These are phyloP conservation scores for Eristalis pertinax DNA, from an alignment of 2,888 invertebrate species.

Conservation along the genomic window DNA sequence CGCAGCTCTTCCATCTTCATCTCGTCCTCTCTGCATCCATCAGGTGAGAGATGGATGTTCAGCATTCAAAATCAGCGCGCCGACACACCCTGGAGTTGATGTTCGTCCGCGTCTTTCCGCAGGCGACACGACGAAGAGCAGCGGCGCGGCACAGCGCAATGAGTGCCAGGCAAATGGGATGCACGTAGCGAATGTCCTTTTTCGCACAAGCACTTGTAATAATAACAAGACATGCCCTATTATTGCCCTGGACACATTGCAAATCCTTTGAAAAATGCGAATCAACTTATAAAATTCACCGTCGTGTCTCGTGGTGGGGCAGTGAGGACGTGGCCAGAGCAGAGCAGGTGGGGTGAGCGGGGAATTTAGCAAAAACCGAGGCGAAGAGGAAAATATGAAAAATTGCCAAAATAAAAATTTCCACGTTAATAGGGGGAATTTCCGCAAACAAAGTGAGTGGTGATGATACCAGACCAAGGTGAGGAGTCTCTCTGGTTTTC, in stretches of 20 bases:
- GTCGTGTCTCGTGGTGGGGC: background rate
- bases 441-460: slow-evolving; percentile 64
- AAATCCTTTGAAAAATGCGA: slow-evolving; percentile 72
- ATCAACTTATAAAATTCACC: slow-evolving; percentile 63
- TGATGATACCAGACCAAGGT: slow-evolving; percentile 56
- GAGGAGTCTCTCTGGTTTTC: background rate
- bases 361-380: slow-evolving; percentile 8
- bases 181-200: slow-evolving; percentile 64
- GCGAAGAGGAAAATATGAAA: slow-evolving; percentile 59
- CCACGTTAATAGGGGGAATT: slow-evolving; percentile 59
- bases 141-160: background rate
- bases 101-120: slow-evolving; percentile 9
- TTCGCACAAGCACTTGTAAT: slow-evolving; percentile 66
- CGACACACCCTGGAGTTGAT: slow-evolving; percentile 50
- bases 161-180: slow-evolving; percentile 47
- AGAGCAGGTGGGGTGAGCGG: background rate
- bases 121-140: too few species aligned
- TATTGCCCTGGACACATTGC: slow-evolving; percentile 70
- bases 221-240: slow-evolving; percentile 69
- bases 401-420: slow-evolving; percentile 69
- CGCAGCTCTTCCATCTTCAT: slow-evolving; percentile 64
- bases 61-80: slow-evolving; percentile 70
- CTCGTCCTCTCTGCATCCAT: slow-evolving; percentile 54
- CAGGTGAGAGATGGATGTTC: slow-evolving; percentile 68
- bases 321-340: background rate